Base-by-base conservation (phyloP, 1,140 invertebrate genomes). In the Galendromus occidentalis region DNA sequence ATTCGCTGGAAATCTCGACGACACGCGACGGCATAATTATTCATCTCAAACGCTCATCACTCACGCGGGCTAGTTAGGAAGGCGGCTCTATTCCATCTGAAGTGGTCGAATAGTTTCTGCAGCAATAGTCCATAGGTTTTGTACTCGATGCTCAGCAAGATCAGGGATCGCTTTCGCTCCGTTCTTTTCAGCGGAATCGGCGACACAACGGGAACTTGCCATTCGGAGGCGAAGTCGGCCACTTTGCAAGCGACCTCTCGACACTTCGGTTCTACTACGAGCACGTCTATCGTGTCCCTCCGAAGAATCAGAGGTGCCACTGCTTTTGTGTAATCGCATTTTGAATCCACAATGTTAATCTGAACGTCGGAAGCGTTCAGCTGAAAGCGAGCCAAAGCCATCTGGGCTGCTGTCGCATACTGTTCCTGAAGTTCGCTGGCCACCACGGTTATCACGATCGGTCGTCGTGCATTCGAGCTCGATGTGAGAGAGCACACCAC, bases 31-130 rank as follows among this genome's bases (percentile, higher is more conserved):
- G 33, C 4, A 39, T 39, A 39, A 39, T 39, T 39, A n/a, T 39
- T 4, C 33, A 9, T 39, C 33, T 39, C 4, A 39, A 39, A n/a
- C n/a, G n/a, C n/a, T 39, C 4, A 39, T 39, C 33, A 59, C 51
- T 59, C 33, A 59, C 51, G 25, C 9, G 51, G 25, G 25, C 51
- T 59, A 4, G 51, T 59, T 17, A 59, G 51, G 25, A 59, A 59
- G 17, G 51, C 51, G 33, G 51, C 51, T 33, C 51, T 25, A 22
- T 59, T 59, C 51, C 51, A 59, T 22, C 25, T 59, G 22, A 59
- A 59, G 33, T 59, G 51, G 33, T 59, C 51, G 22, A 59, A 59
- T 4, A 59, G 51, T 25, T 59, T 33, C 51, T 59, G 51, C 51
- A 59, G 51, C 14, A 59, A 6, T 6, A 59, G 14, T 59, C 51